Evolutionary conservation across 2,113 vertebrate genomes (phyloP).

Genomic region (Coracopsis vasa): DNA sequence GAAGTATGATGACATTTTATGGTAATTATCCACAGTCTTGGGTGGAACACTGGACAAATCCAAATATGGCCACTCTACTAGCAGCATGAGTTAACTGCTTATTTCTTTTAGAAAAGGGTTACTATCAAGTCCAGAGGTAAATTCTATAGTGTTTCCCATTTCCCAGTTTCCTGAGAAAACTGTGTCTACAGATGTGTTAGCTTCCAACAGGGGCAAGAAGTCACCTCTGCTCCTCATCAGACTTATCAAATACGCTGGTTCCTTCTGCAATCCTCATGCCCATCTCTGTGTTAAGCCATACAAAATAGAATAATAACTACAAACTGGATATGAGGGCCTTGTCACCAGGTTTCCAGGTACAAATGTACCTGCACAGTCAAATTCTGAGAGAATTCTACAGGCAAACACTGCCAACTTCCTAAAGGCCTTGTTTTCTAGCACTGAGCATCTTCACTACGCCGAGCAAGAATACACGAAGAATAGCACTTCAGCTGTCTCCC

Average conservation of each 20-base stretch:
- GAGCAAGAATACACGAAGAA: neutral
- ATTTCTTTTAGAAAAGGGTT: neutral
- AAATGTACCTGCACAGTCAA: neutral
- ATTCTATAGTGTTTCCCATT: neutral
- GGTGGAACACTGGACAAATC: neutral
- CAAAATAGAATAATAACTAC: neutral
- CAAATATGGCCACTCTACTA: neutral
- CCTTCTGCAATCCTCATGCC: neutral
- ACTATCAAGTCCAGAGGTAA: neutral
- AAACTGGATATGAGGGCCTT: neutral
- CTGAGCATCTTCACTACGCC: fast-evolving
- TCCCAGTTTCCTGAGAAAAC: neutral
- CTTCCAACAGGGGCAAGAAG: neutral
- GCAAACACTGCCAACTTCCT: neutral
- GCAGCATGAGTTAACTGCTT: neutral
- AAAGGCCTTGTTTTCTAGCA: neutral
- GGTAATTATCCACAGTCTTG: neutral
- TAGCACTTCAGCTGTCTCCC: neutral
- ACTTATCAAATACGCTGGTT: neutral
- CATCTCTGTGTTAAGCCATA: neutral
- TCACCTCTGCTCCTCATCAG: neutral
- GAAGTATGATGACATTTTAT: neutral
- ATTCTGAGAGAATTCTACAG: neutral
- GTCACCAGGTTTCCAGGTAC: neutral
- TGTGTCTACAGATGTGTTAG: neutral